These are phyloP conservation scores for Drosophila santomea DNA, from an alignment of 1,140 invertebrate genomes.

Conservation along the genomic window DNA sequence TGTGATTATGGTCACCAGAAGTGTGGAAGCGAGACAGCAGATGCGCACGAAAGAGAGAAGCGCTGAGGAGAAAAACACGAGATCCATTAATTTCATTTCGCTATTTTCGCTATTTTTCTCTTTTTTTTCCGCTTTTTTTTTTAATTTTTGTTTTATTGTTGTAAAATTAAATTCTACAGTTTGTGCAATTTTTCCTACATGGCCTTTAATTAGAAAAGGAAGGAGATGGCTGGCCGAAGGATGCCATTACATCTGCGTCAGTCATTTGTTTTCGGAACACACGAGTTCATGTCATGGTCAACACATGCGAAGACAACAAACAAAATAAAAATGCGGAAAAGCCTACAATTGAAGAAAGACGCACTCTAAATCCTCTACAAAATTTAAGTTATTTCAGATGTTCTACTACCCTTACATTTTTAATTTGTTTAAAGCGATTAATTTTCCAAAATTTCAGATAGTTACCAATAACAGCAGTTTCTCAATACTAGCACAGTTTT, in stretches of 20 bases:
- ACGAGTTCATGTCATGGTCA: slow-evolving; percentile 58
- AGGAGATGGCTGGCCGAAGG: background rate
- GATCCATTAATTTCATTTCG: slow-evolving; percentile 56
- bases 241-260: slow-evolving; percentile 30
- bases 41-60: background rate
- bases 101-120: no score
- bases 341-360: background rate
- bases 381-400: no score
- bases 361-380: background rate
- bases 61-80: slow-evolving; percentile 1
- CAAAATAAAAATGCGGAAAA: slow-evolving; percentile 12
- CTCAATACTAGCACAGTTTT: background rate
- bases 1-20: slow-evolving; percentile 63
- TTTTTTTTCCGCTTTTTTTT: slow-evolving; percentile 2
- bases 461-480: no score
- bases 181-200: slow-evolving; percentile 6
- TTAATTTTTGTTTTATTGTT: slow-evolving; percentile 1
- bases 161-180: slow-evolving; percentile 48
- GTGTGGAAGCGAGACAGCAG: slow-evolving; percentile 11
- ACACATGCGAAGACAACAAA: slow-evolving; percentile 34
- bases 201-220: slow-evolving; percentile 56
- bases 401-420: background rate
- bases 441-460: background rate
- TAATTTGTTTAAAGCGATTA: background rate
- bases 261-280: slow-evolving; percentile 42